phyloP scores from a whole-genome alignment of 2,113 vertebrate genomes.

The Neodon shergylaensis region DNA sequence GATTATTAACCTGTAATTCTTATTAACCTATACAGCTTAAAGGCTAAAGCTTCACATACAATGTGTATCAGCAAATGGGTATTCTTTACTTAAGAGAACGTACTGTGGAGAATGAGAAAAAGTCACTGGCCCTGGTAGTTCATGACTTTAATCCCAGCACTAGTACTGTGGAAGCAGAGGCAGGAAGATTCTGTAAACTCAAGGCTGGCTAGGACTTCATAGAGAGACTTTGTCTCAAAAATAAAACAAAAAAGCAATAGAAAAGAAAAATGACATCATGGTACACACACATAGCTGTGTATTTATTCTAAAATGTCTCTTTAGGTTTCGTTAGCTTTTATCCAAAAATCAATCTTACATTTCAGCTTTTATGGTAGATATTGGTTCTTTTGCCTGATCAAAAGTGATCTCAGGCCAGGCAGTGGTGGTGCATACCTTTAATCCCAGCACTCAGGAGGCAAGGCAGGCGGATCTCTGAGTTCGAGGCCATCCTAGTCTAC shows the following conservation, averaged over 20 bases:
- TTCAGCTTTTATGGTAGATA: neutral
- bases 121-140: neutral
- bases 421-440: too few species aligned
- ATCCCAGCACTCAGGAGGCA: too few species aligned
- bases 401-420: neutral
- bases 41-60: too few species aligned
- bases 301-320: neutral
- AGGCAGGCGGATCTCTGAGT: too few species aligned
- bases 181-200: neutral
- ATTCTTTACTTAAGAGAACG: slow-evolving; percentile 9
- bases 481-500: too few species aligned
- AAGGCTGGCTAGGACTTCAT: neutral
- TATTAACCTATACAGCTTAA: too few species aligned
- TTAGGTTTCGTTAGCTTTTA: slow-evolving; percentile 23
- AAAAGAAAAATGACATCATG: neutral
- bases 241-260: neutral
- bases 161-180: neutral
- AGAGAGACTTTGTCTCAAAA: neutral
- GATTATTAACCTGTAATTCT: too few species aligned
- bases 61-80: neutral
- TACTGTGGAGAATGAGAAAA: neutral
- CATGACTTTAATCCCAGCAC: neutral
- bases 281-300: too few species aligned
- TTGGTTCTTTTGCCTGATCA: neutral
- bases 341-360: neutral